Base-by-base conservation (phyloP, 2,113 vertebrate species). In the Glareola pratincola region DNA sequence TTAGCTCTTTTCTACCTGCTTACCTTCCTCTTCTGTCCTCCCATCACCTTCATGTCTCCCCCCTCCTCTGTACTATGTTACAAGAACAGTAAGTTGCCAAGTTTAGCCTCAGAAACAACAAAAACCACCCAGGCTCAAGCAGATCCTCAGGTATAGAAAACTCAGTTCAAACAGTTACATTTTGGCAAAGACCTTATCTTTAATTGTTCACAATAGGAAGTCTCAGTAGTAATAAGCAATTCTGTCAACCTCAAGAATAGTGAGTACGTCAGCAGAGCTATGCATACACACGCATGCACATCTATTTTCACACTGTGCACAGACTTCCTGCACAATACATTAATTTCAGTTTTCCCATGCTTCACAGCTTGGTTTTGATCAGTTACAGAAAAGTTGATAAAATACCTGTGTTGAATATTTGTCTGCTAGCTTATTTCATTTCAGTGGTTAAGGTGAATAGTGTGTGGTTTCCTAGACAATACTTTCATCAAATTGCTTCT, bases 361-460 rank as follows among this genome's bases (percentile, higher is more conserved):
- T 96, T 96, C 94, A 83, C 95, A 97, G 96, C 90, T 97, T 97
- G 96, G 76, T 95, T 97, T 97, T 94, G 92, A 98, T 96, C 93
- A 94, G 89, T 92, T 94, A 92, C 95, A 86, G 71, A 77, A 90
- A 96, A 97, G 88, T 79, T 94, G 91, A 95, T 97, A 92, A n/a
- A 91, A 85, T 93, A 88, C 89, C 60, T 22, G 23, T 85, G 90
- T 94, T 95, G 93, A 95, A 75, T 96, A 96, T 88, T 79, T 30
- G 89, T 85, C 93, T 93, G 80, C 90, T 88, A 50, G 66, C 12
- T 87, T 74, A 95, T 94, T 97, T 96, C 5, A 75, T 96, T 97
- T 92, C 87, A 59, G 84, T 91, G 76, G 94, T 96, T 96, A 96
- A 97, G 37, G 77, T 73, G 88, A 97, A 95, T 69, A 94, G 92